Evolutionary conservation across 2,888 invertebrate species (phyloP).

Genomic region (Pardosa pseudoannulata): DNA sequence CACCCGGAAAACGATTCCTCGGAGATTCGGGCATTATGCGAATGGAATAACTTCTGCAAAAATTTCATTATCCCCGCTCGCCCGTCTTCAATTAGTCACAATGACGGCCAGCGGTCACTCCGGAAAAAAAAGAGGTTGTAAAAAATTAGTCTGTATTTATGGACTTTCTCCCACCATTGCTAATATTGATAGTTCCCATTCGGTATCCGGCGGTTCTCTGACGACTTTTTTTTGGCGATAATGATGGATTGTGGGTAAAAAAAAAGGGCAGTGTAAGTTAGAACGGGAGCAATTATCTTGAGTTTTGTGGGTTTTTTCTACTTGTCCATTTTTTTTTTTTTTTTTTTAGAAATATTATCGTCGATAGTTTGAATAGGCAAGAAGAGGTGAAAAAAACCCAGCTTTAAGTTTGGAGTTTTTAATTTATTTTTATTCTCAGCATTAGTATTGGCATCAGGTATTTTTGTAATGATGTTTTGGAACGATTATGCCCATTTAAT

Average conservation of each 20-base stretch:
- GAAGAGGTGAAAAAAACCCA: background rate
- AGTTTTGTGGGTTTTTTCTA: background rate
- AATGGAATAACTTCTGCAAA: slow-evolving; percentile 61
- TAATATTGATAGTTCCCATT: slow-evolving; percentile 63
- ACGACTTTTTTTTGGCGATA: background rate
- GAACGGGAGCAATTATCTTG: background rate
- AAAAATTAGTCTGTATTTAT: slow-evolving; percentile 48
- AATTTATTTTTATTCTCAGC: background rate
- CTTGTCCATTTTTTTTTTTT: too few species aligned
- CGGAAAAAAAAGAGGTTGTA: slow-evolving; percentile 27
- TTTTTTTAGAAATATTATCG: too few species aligned
- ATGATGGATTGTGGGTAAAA: slow-evolving; percentile 6
- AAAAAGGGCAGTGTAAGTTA: background rate
- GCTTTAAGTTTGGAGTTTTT: background rate
- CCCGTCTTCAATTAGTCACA: slow-evolving; percentile 66
- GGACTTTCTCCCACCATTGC: slow-evolving; percentile 32
- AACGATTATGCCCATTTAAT: too few species aligned
- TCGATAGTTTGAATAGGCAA: background rate
- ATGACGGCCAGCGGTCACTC: slow-evolving; percentile 35
- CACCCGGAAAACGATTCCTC: slow-evolving; percentile 31
- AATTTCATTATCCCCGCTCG: slow-evolving; percentile 62
- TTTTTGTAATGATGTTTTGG: background rate
- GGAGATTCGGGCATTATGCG: slow-evolving; percentile 53
- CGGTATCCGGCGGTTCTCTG: background rate
- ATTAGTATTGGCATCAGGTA: background rate